Percentiles rank a stretch among this genome's conserved stretches.
These are phyloP conservation scores for Campylomormyrus tamandua DNA, from an alignment of 2,113 vertebrate genomes.

Conservation along the genomic window DNA sequence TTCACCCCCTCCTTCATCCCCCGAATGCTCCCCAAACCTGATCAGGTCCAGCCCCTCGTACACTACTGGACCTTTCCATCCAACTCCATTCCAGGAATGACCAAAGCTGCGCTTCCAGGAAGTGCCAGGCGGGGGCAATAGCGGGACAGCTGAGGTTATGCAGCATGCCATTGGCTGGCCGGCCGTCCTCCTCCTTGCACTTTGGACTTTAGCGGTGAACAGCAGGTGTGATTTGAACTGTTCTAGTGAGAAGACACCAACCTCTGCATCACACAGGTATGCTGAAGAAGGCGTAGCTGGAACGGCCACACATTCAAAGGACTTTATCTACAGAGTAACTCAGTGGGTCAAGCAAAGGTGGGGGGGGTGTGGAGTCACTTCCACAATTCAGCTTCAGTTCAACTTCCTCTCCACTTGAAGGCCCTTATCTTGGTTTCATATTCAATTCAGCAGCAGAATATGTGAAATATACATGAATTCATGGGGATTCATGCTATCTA, in stretches of 20 bases:
- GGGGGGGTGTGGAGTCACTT: background rate
- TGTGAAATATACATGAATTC: background rate
- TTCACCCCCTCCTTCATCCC: background rate
- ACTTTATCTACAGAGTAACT: background rate
- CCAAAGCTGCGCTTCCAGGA: background rate
- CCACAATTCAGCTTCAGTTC: background rate
- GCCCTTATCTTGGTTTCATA: background rate
- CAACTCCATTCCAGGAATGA: background rate
- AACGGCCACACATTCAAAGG: background rate
- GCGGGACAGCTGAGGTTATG: background rate
- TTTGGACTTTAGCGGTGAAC: background rate
- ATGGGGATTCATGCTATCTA: background rate
- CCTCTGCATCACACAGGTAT: background rate
- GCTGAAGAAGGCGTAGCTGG: background rate
- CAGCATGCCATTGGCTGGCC: background rate
- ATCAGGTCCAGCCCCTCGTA: background rate
- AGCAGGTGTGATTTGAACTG: background rate
- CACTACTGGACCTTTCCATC: background rate
- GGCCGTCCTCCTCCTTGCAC: background rate
- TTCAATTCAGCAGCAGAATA: background rate
- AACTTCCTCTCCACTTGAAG: background rate
- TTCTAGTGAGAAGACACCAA: background rate
- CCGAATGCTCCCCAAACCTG: background rate
- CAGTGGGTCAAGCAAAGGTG: no score
- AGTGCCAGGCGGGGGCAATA: background rate